A percentile compares a stretch with the other conserved stretches of the same genome.
Conservation (phyloP, 37 sponge, comb jelly and placozoan genomes). For the Eunapius fragilis region DNA sequence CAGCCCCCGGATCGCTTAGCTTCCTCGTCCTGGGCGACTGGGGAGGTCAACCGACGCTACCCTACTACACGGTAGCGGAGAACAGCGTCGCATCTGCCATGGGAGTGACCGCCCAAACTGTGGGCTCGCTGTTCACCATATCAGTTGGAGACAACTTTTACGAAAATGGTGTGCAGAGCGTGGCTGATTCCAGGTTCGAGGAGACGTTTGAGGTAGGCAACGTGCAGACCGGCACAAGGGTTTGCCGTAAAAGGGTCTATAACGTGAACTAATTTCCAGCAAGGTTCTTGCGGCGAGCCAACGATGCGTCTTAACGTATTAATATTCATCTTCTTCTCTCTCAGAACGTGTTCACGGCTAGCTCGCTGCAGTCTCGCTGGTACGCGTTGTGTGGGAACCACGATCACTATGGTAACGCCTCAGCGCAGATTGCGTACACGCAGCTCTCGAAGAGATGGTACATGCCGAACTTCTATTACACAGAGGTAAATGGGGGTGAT, state of each 20-base stretch:
- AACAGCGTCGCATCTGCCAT: conserved; percentile 39
- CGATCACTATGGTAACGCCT: conserved; percentile 92
- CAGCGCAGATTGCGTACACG: conserved; percentile 88
- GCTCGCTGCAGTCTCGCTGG: conserved; percentile 79
- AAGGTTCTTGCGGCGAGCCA: no score
- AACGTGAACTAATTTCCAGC: no score
- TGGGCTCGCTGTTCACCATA: conserved; percentile 63
- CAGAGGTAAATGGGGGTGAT: conserved; percentile 35
- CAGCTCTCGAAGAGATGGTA: conserved; percentile 76
- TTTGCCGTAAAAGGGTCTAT: no score
- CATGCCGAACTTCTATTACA: conserved; percentile 84
- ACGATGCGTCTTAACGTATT: no score
- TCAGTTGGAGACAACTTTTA: conserved; percentile 89
- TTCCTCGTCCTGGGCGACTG: conserved; percentile 84
- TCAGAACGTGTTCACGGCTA: conserved; percentile 86
- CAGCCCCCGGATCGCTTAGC: conserved; percentile 7
- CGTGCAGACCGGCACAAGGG: no score
- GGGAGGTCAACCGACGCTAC: conserved; percentile 62
- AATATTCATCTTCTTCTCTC: neutral
- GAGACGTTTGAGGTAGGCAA: conserved; percentile 79
- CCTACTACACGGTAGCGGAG: conserved; percentile 73
- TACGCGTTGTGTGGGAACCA: conserved; percentile 88
- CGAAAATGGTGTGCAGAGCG: conserved; percentile 70
- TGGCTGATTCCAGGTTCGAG: conserved; percentile 66
- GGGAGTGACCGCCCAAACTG: conserved; percentile 52